Evolutionary conservation across 2,113 vertebrate species (phyloP).

Genomic region (Physeter macrocephalus): DNA sequence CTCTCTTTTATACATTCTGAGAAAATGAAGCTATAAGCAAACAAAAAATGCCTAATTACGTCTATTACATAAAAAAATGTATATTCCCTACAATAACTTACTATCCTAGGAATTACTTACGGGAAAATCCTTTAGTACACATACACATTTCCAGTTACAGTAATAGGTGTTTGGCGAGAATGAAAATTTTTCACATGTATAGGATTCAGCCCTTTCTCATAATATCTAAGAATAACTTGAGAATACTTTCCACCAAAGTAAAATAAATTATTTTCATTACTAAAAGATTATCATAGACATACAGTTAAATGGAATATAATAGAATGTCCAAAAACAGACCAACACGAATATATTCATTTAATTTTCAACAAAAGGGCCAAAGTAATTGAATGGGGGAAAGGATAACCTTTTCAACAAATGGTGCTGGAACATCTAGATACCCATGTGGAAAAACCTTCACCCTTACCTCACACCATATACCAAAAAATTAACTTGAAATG

Average conservation of each 20-base stretch:
- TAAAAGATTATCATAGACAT: background rate
- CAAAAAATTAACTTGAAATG: background rate
- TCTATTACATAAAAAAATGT: background rate
- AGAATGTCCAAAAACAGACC: slow-evolving; percentile 1
- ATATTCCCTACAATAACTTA: background rate
- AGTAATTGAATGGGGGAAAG: background rate
- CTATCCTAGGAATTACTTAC: background rate
- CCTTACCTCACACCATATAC: background rate
- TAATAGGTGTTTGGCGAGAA: slow-evolving; percentile 10
- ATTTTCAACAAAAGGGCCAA: background rate
- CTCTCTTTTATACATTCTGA: slow-evolving; percentile 13
- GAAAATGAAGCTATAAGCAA: slow-evolving; percentile 38
- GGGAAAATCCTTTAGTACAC: slow-evolving; percentile 6
- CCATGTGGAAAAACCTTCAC: background rate
- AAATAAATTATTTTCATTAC: slow-evolving; percentile 46
- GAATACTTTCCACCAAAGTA: background rate
- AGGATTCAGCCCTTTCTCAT: background rate
- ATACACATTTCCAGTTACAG: background rate
- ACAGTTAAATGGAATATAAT: background rate
- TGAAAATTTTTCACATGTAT: background rate
- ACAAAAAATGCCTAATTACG: background rate
- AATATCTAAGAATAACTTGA: slow-evolving; percentile 23
- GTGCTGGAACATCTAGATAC: background rate
- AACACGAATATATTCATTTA: slow-evolving; percentile 6
- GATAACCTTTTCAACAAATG: background rate